phyloP scores from a whole-genome alignment of 1,140 invertebrate species.

The Cyclargus thomasi region DNA sequence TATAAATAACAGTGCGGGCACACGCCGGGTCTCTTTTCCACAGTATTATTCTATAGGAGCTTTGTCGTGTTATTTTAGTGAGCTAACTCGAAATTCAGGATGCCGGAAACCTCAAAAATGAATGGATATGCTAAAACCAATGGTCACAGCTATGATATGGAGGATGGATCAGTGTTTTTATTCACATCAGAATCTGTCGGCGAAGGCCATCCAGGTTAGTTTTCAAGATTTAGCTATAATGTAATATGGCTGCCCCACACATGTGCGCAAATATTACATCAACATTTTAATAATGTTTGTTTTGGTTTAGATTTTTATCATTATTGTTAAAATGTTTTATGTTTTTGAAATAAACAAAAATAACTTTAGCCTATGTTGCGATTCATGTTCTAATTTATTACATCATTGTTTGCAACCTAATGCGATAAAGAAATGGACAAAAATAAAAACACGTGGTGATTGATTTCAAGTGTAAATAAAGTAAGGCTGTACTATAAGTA shows the following conservation, averaged over 20 bases:
- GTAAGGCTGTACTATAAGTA: constrained; percentile 10
- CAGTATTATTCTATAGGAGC: constrained; percentile 66
- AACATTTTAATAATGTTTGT: constrained; percentile 34
- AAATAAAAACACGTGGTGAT: constrained; percentile 49
- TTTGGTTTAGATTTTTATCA: constrained; percentile 28
- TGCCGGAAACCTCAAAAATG: constrained; percentile 84
- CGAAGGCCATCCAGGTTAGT: constrained; percentile 96
- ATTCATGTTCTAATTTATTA: constrained; percentile 17
- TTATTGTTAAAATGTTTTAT: constrained; percentile 12
- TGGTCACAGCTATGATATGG: constrained; percentile 85
- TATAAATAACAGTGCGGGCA: constrained; percentile 67
- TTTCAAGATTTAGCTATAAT: constrained; percentile 34
- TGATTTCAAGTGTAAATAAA: constrained; percentile 10
- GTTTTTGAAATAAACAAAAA: neutral
- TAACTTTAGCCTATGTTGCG: neutral
- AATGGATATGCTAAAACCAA: constrained; percentile 84
- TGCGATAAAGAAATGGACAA: neutral
- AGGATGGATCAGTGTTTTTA: constrained; percentile 92
- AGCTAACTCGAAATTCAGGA: constrained; percentile 76
- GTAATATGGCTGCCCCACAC: constrained; percentile 66
- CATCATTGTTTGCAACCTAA: constrained; percentile 23
- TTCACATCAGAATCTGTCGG: constrained; percentile 99
- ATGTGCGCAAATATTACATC: constrained; percentile 65
- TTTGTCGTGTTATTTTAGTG: constrained; percentile 69
- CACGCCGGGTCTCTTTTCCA: constrained; percentile 69